Evolutionary conservation across 2,113 vertebrate genomes (phyloP).

Genomic region (Picathartes gymnocephalus): DNA sequence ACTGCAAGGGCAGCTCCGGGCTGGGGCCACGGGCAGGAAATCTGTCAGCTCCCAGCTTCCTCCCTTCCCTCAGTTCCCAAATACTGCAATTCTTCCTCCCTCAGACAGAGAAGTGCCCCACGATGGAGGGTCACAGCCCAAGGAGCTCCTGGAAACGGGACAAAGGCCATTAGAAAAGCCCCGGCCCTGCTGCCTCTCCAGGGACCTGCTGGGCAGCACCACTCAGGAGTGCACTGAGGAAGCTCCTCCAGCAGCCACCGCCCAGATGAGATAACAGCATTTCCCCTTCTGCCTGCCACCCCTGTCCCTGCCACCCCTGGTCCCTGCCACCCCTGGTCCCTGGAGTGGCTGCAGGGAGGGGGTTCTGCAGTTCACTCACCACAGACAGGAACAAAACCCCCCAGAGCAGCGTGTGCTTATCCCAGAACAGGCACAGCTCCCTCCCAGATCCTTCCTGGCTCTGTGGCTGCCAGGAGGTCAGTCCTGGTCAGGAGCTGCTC

Average conservation of each 20-base stretch:
- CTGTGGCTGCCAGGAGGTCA: not conserved
- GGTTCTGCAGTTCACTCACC: not conserved
- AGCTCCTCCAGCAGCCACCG: not conserved
- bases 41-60: not conserved
- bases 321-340: too few species aligned
- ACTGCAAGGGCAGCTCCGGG: not conserved
- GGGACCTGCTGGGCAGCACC: not conserved
- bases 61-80: not conserved
- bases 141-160: not conserved
- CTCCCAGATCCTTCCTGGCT: not conserved
- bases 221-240: not conserved
- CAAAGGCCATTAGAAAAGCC: not conserved
- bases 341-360: not conserved
- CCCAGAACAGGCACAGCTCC: accelerated
- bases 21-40: not conserved
- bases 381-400: not conserved
- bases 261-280: not conserved
- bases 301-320: not conserved
- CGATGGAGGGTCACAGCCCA: not conserved
- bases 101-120: not conserved
- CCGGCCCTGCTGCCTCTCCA: not conserved
- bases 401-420: accelerated
- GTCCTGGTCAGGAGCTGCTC: not conserved
- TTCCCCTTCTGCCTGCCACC: not conserved
- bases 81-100: not conserved